Base-by-base conservation (phyloP, 35 echinoderm and acorn worm genomes). In the Lytechinus pictus region DNA sequence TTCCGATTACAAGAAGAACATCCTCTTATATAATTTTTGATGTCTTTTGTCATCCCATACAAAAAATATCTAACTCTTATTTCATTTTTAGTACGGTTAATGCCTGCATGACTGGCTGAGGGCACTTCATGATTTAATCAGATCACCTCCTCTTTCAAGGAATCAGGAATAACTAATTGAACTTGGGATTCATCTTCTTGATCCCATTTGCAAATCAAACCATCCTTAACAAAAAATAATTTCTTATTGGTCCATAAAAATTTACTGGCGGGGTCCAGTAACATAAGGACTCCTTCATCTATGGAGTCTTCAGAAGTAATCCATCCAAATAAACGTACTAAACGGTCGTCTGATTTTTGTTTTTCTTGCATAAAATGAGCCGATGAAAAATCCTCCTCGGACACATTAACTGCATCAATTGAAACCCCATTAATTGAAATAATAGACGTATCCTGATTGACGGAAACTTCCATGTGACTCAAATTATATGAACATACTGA, bases 21-120 rank as follows among this genome's bases (percentile, higher is more conserved):
- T 3, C 57, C 19, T 1, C 10, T 27, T 27, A 97, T 86, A 52
- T 95, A 95, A 4, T 33, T 72, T 29, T 95, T 7, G 27, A 97
- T 92, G n/a, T 95, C 96, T 52, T 89, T 9, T 4, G 52, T 54
- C 96, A 97, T 92, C 28, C 96, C 94, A 61, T 95, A 95, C 94
- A 94, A 97, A 54, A 61, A 97, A 61, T 94, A 97, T 72, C 91
- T 97, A 10, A 27, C 12, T 52, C 54, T 55, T 14, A 96, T 24
- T 28, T 94, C 90, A 28, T 8, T 27, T 6, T 27, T 86, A 3
- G 96, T 97, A 4, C 89, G 28, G 44, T 57, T 55, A 10, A 97
- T 91, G 4, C 96, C 96, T 28, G 94, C 94, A 92, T 97, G 96
- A 54, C 94, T 94, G n/a, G 96, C 94, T 12, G 96, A 91, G 0